Conservation (phyloP, 2,113 vertebrate genomes). For the Poicephalus gulielmi region DNA sequence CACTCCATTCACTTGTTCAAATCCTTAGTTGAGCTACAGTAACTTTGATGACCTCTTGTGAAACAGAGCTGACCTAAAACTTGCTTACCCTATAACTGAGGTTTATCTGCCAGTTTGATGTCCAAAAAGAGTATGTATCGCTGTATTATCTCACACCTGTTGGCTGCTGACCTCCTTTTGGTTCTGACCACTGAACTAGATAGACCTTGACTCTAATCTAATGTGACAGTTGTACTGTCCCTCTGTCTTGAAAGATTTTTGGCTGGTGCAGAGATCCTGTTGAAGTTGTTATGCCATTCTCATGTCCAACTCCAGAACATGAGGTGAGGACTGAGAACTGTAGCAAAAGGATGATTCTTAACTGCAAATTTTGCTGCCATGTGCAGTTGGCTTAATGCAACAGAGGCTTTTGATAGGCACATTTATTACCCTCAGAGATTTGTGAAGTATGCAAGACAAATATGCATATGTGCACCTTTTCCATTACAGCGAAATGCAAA, state of each 20-base stretch:
- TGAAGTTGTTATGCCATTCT: neutral
- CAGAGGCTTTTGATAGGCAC: neutral
- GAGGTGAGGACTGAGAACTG: neutral
- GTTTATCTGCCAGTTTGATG: neutral
- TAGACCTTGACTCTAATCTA: neutral
- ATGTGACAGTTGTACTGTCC: neutral
- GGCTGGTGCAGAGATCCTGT: neutral
- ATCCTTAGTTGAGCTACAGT: neutral
- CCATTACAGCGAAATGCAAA: constrained; percentile 17
- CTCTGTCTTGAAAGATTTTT: neutral
- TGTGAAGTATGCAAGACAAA: constrained; percentile 12
- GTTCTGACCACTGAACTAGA: neutral
- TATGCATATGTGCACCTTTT: neutral
- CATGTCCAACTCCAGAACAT: neutral
- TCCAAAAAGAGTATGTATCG: neutral
- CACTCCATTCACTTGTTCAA: neutral
- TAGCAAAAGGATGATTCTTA: neutral
- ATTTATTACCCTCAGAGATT: neutral
- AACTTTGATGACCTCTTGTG: neutral
- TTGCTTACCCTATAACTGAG: neutral
- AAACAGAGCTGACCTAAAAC: neutral
- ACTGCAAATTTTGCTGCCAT: neutral
- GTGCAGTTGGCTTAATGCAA: neutral
- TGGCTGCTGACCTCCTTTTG: constrained; percentile 21
- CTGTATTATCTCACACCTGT: neutral